These are phyloP conservation scores for Thryonomys swinderianus DNA, from an alignment of 2,113 vertebrate species.

Conservation along the genomic window DNA sequence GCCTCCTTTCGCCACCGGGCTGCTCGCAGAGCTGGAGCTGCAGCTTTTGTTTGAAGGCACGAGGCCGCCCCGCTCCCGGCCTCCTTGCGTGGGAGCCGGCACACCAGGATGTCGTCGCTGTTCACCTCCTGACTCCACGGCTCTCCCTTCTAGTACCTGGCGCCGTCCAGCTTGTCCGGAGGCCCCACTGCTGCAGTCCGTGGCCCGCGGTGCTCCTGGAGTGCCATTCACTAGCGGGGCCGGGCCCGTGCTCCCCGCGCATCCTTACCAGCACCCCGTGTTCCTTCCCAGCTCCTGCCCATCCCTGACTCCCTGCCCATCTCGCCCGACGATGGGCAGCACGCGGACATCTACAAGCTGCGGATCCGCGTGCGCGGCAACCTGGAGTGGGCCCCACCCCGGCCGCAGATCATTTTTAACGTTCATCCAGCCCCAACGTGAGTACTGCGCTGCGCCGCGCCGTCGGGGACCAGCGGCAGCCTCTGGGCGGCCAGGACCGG, in stretches of 20 bases:
- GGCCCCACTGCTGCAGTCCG: neutral
- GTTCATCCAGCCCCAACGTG: slow-evolving; percentile 96
- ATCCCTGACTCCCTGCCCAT: slow-evolving; percentile 97
- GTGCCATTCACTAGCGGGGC: neutral
- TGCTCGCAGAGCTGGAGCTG: neutral
- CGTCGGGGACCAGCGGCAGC: neutral
- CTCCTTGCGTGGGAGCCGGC: neutral
- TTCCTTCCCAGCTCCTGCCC: slow-evolving; percentile 91
- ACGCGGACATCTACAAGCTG: slow-evolving; percentile 97
- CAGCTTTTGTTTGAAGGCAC: neutral
- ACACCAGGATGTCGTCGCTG: neutral
- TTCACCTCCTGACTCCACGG: slow-evolving; percentile 6
- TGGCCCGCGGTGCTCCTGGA: neutral
- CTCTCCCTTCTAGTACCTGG: neutral
- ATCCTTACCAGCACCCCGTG: neutral
- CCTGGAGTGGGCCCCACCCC: slow-evolving; percentile 97
- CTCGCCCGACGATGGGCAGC: slow-evolving; percentile 97
- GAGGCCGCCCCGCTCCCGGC: neutral
- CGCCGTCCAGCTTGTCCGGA: neutral
- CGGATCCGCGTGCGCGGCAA: slow-evolving; percentile 98
- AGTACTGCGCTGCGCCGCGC: slow-evolving; percentile 65
- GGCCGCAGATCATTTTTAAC: slow-evolving; percentile 99
- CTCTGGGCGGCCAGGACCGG: neutral
- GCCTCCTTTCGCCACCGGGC: neutral
- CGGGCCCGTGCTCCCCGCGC: fast-evolving